phyloP scores from a whole-genome alignment of 2,888 invertebrate species.

The Drosophila anceps region DNA sequence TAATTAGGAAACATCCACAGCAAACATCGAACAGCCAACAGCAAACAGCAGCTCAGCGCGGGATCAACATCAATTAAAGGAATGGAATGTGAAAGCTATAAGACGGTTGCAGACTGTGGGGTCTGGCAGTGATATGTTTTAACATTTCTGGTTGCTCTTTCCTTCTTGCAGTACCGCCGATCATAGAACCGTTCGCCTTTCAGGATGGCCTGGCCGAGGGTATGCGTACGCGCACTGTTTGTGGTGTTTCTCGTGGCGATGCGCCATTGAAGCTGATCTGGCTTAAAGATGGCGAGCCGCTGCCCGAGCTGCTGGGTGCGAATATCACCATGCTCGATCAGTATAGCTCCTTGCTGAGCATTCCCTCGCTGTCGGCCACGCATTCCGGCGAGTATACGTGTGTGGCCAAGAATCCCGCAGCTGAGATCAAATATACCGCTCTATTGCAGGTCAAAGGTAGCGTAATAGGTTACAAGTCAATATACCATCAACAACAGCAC shows the following conservation, averaged over 20 bases:
- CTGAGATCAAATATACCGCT: constrained; percentile 92
- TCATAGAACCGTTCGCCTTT: constrained; percentile 94
- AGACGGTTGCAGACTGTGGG: constrained; percentile 6
- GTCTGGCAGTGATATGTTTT: constrained; percentile 35
- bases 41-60: constrained; percentile 63
- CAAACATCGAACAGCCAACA: constrained; percentile 17
- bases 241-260: constrained; percentile 93
- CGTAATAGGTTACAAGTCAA: constrained; percentile 82
- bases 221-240: constrained; percentile 92
- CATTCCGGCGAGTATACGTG: constrained; percentile 92
- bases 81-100: background rate
- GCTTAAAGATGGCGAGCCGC: constrained; percentile 92
- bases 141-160: constrained; percentile 68
- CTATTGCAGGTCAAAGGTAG: constrained; percentile 93
- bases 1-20: constrained; percentile 8
- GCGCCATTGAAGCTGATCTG: constrained; percentile 92
- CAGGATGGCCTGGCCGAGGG: constrained; percentile 93
- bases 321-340: constrained; percentile 91
- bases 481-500: constrained; percentile 23
- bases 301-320: constrained; percentile 89
- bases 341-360: constrained; percentile 92
- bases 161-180: constrained; percentile 91
- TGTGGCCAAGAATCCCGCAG: constrained; percentile 92
- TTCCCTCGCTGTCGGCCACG: constrained; percentile 90
- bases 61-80: constrained; percentile 19